A percentile compares a stretch with the other conserved stretches of the same genome.
Evolutionary conservation across 2,888 invertebrate genomes (phyloP).

Genomic region (Thereva unica): DNA sequence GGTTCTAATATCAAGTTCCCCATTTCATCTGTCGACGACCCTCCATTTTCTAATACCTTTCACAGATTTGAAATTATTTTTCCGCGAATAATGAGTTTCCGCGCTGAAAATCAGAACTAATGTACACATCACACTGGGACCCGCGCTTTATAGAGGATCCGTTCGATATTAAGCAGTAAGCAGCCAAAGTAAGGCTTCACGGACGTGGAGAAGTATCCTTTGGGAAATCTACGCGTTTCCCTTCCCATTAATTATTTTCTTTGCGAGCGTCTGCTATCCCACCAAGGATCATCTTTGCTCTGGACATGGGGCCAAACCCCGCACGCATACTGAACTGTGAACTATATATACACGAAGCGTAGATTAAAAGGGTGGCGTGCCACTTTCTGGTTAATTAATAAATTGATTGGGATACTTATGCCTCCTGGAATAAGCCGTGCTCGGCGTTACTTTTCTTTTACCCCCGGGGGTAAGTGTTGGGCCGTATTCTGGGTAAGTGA

Average conservation of each 20-base stretch:
- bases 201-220: conserved; percentile 23
- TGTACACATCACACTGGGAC: conserved; percentile 35
- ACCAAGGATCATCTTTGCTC: neutral
- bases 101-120: conserved; percentile 40
- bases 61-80: conserved; percentile 33
- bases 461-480: neutral
- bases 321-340: conserved; percentile 11
- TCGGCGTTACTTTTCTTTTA: neutral
- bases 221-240: conserved; percentile 34
- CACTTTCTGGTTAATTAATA: conserved; percentile 39
- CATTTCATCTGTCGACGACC: conserved; percentile 9
- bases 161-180: neutral
- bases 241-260: conserved; percentile 33
- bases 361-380: conserved; percentile 6
- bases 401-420: conserved; percentile 39
- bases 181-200: neutral
- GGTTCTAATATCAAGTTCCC: conserved; percentile 31
- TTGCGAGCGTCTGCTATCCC: neutral
- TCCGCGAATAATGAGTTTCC: conserved; percentile 40
- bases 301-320: neutral
- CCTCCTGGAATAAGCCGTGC: conserved; percentile 2
- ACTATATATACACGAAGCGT: neutral
- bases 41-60: conserved; percentile 18
- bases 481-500: conserved; percentile 22
- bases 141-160: neutral